These are phyloP conservation scores for Kryptopterus vitreolus DNA, from an alignment of 2,797 vertebrate genomes.

Conservation along the genomic window DNA sequence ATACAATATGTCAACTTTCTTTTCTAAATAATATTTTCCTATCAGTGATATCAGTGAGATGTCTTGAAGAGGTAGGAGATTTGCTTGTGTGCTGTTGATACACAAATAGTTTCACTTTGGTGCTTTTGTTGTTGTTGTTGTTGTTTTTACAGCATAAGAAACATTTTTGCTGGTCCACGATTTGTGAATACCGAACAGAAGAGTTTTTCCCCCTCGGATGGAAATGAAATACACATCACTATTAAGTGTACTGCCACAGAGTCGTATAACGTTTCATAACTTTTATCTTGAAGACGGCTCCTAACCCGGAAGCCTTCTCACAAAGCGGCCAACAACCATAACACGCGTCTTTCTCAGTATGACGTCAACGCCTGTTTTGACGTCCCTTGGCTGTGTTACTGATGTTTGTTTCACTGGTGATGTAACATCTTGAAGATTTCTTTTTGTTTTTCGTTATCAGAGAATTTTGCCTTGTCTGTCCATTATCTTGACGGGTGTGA, in stretches of 20 bases:
- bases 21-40: background rate
- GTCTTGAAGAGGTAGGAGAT: no score
- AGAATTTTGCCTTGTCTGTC: background rate
- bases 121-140: no score
- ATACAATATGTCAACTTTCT: no score
- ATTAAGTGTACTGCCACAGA: background rate
- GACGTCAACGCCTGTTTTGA: background rate
- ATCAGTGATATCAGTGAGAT: background rate
- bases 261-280: background rate
- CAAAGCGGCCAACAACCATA: background rate
- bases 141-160: background rate
- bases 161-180: background rate
- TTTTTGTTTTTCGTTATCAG: background rate
- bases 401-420: background rate
- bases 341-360: background rate
- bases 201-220: background rate
- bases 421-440: background rate
- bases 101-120: background rate
- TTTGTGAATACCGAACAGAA: background rate
- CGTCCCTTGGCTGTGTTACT: background rate
- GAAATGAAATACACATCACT: no score
- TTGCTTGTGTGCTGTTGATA: background rate
- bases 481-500: no score
- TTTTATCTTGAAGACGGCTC: conserved; percentile 1
- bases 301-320: background rate